Evolutionary conservation across 2,888 invertebrate species (phyloP), one percentile per base, ranked within the genome.

Genomic region (Alitta virens): DNA sequence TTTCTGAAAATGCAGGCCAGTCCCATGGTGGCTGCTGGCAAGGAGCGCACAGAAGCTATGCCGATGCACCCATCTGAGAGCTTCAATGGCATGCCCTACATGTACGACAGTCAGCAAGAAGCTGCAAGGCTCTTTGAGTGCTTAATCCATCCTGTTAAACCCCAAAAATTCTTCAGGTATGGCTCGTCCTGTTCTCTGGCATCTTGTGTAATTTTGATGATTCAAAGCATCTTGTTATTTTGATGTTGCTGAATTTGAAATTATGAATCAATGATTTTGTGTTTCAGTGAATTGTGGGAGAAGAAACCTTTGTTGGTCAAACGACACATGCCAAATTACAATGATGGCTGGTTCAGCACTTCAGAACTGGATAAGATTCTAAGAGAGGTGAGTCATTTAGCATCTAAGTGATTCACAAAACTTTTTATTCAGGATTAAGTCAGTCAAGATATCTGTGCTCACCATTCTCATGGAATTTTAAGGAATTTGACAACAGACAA

Each of bases 321-420:
- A 57, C 73, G 85, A 49, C 75, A 80, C 66, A 84, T 87, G 58
- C 85, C 89, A 23, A 84, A 85, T 16, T 92, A 91, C 59, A 79
- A 81, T 76, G 85, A 88, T 64, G 80, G 82, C 26, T 82, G 96
- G 26, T 87, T 95, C 70, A 89, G 90, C 3, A 90, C 91, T 14
- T 84, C 87, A 21, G 84, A 87, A 67, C 86, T 96, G 56, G 93
- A 96, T 78, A 83, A 85, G 59, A 89, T 95, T 83, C 82, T 96
- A 2, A 68, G 75, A 71, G 70, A 82, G 73, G 82, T 82, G 60
- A 65, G 71, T 3, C 33, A n/a, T n/a, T n/a, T n/a, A n/a, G n/a
- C n/a, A n/a, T n/a, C n/a, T n/a, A n/a, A n/a, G n/a, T n/a, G n/a
- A n/a, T n/a, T n/a, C n/a, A n/a, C n/a, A n/a, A n/a, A n/a, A n/a